phyloP scores from a whole-genome alignment of 1,140 invertebrate genomes.

The Orchestia grillus region DNA sequence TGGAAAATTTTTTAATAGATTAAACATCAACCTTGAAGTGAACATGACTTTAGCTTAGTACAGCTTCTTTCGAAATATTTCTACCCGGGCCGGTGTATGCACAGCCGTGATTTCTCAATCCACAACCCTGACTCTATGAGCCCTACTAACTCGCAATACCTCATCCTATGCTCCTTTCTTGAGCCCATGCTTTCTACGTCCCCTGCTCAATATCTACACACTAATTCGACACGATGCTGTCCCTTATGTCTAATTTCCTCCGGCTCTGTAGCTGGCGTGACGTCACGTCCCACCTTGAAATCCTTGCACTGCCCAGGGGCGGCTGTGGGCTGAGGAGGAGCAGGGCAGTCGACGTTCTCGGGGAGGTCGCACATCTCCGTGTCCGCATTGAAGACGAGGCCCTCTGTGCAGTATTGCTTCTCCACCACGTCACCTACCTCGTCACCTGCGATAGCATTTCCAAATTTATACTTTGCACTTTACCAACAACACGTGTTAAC shows the following conservation, averaged over 20 bases:
- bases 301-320: constrained; percentile 8
- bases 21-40: not conserved
- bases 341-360: constrained; percentile 57
- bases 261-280: not conserved
- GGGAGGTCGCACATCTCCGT: constrained; percentile 59
- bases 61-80: not conserved
- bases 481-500: not conserved
- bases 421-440: not conserved
- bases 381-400: constrained; percentile 58
- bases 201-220: not conserved
- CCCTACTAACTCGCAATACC: not conserved
- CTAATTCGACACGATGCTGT: not conserved
- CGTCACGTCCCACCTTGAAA: not conserved
- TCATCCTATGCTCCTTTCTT: not conserved
- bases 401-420: constrained; percentile 57
- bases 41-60: not conserved
- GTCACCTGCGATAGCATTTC: not conserved
- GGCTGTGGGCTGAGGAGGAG: not conserved
- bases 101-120: not conserved
- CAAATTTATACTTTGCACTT: not conserved
- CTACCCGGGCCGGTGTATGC: not conserved
- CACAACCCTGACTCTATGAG: not conserved
- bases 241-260: not conserved
- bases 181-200: not conserved
- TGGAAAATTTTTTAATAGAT: not conserved